phyloP scores from a whole-genome alignment of 2,888 invertebrate genomes.

The Galerucella pusilla region DNA sequence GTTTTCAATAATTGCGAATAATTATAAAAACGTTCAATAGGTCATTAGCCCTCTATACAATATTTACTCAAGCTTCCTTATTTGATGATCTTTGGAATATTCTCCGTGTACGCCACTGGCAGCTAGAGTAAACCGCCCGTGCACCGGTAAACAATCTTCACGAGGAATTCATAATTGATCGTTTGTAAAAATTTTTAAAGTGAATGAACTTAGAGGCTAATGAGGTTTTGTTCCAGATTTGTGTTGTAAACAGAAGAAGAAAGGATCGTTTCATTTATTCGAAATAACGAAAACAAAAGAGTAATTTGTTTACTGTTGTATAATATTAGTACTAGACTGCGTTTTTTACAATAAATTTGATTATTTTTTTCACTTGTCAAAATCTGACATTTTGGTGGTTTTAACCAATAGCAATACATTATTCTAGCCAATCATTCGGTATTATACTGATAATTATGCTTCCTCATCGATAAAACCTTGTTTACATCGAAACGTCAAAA shows the following conservation, averaged over 20 bases:
- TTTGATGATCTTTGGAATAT: not conserved
- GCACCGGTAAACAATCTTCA: slow-evolving; percentile 44
- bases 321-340: not conserved
- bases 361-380: too few species aligned
- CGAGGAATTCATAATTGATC: slow-evolving; percentile 43
- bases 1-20: too few species aligned
- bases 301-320: not conserved
- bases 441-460: too few species aligned
- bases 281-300: not conserved
- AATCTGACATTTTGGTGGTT: too few species aligned
- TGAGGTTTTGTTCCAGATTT: slow-evolving; percentile 35
- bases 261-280: not conserved
- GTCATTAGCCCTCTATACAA: not conserved
- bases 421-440: too few species aligned
- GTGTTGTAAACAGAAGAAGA: slow-evolving; percentile 18
- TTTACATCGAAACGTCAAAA: too few species aligned
- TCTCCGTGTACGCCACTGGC: not conserved
- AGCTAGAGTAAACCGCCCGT: slow-evolving; percentile 13
- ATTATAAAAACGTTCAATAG: too few species aligned
- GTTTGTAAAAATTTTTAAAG: slow-evolving; percentile 43
- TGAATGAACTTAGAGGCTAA: slow-evolving; percentile 41
- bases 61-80: not conserved
- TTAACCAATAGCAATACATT: too few species aligned
- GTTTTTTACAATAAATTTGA: too few species aligned
- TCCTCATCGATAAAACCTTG: too few species aligned